Percentiles rank a stretch among this genome's conserved stretches.
These are phyloP conservation scores for Serinus canaria DNA, from an alignment of 2,113 vertebrate species.

Conservation along the genomic window DNA sequence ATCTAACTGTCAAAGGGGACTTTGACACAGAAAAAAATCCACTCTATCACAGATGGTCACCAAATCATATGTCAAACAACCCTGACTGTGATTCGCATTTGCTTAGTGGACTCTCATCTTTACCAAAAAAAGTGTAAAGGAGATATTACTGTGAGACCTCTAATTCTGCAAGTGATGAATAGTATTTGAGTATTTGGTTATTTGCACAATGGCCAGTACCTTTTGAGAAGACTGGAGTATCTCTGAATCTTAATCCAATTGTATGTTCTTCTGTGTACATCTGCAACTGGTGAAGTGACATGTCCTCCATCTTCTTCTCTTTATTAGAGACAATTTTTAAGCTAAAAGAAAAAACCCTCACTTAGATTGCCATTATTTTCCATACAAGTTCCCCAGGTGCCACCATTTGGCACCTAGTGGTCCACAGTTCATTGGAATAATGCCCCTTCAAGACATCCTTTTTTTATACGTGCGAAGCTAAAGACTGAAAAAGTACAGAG, in stretches of 20 bases:
- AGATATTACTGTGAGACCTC: neutral
- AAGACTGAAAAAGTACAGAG: conserved; percentile 84
- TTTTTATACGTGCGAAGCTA: conserved; percentile 86
- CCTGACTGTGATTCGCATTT: neutral
- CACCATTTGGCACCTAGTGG: conserved; percentile 81
- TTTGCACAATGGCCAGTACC: neutral
- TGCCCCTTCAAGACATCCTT: conserved; percentile 82
- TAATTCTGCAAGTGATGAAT: neutral
- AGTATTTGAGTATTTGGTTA: neutral
- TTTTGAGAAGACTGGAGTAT: neutral
- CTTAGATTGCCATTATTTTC: conserved; percentile 84
- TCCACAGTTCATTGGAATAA: conserved; percentile 83
- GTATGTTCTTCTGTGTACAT: neutral
- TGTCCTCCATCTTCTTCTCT: neutral
- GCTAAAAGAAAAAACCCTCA: neutral
- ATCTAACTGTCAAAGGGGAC: neutral
- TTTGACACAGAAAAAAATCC: neutral
- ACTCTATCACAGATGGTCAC: neutral
- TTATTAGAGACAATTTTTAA: neutral
- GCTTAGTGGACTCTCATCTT: neutral
- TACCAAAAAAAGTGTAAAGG: neutral
- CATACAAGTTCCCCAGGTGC: conserved; percentile 83
- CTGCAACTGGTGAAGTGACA: neutral
- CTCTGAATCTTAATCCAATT: neutral
- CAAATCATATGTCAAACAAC: neutral